Base-by-base conservation (phyloP, 2,113 vertebrate species). In the Dromiciops gliroides region DNA sequence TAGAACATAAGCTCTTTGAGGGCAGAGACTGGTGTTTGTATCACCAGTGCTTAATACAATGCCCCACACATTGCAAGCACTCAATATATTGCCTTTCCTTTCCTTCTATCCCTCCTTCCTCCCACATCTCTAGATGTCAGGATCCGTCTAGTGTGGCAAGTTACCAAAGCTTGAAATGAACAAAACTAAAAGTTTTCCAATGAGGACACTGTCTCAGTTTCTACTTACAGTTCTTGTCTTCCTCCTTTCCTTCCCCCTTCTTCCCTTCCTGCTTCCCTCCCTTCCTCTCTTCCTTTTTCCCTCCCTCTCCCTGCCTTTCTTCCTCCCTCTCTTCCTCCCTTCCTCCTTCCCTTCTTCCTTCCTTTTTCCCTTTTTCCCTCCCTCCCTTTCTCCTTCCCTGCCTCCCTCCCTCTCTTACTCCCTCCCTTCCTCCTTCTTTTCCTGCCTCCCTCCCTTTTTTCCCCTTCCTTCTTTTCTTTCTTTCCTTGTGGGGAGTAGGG, bases 341-440 rank as follows among this genome's bases (percentile, higher is more conserved):
- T 14, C 60, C 60, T 37, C 4, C 31, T 31, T 60, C 12, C 11
- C 28, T 37, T 24, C 14, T 12, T 28, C 2, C 31, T 67, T 5
- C 14, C 12, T 31, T 2, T 0, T 4, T 19, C 31, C 2, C 16
- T 22, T 5, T n/a, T 1, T n/a, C 12, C 1, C 7, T n/a, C 2
- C 5, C 3, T 60, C 9, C 28, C 9, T 60, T 11, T 2, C 9
- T 31, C 8, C 28, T 9, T 60, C 8, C 28, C 12, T 60, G 28
- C 28, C 28, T 60, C 28, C 9, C 28, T 31, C 10, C 5, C 3
- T 60, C 10, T 1, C 9, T 60, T 12, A 2, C 0, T 31, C 12
- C 28, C 9, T 60, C 10, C 3, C 56, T 31, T 60, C 10, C 11
- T 60, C 12, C 53, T 8, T 31, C 12, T 11, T 11, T 31, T 31